phyloP scores from a whole-genome alignment of 1,140 invertebrate genomes.

The Procambarus virginalis region DNA sequence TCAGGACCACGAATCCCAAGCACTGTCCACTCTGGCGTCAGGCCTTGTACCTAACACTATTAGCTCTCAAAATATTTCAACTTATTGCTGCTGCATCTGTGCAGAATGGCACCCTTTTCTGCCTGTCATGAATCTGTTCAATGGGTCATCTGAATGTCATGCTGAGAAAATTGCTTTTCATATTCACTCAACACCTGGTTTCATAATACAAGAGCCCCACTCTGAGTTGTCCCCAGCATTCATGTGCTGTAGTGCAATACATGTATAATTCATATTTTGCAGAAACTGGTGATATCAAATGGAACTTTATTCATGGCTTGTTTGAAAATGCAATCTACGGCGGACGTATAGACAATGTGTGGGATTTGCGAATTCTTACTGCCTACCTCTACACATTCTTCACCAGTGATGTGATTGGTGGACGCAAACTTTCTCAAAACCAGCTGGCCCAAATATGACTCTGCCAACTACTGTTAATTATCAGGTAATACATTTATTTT shows the following conservation, averaged over 20 bases:
- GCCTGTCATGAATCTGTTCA: no score
- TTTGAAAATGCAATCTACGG: conserved; percentile 90
- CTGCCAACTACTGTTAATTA: conserved; percentile 77
- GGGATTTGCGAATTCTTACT: conserved; percentile 84
- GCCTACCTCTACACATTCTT: conserved; percentile 87
- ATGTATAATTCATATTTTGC: conserved; percentile 18
- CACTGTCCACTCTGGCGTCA: no score
- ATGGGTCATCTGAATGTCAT: no score
- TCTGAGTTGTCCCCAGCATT: no score
- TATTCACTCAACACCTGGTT: no score
- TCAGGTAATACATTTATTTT: conserved; percentile 39
- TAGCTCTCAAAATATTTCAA: no score
- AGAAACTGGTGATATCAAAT: conserved; percentile 76
- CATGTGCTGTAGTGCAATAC: neutral
- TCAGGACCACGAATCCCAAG: no score
- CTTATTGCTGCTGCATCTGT: no score
- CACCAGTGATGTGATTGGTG: conserved; percentile 76
- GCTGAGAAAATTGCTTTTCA: no score
- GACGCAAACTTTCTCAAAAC: conserved; percentile 76
- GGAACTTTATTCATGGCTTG: conserved; percentile 87
- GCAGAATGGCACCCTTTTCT: no score
- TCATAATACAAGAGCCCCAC: no score
- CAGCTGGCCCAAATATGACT: conserved; percentile 76
- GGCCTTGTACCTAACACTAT: no score
- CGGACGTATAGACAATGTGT: conserved; percentile 87